These are phyloP conservation scores for Portunus trituberculatus DNA, from an alignment of 1,140 invertebrate genomes.

Conservation along the genomic window DNA sequence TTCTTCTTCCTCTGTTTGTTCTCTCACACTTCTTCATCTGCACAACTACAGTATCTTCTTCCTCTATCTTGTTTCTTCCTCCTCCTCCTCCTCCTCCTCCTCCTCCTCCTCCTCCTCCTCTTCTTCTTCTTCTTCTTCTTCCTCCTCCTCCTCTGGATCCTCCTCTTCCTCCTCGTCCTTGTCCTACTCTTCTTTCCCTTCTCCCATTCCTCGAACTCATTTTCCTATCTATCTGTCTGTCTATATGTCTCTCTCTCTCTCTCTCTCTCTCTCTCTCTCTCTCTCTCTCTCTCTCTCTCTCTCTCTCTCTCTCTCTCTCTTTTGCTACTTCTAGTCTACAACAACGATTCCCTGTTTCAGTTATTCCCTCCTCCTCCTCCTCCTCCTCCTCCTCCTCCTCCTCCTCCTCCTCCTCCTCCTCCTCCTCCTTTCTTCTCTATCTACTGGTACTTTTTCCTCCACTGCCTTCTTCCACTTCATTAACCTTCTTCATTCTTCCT, in stretches of 20 bases:
- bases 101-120: conserved; percentile 18
- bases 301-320: no score
- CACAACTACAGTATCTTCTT: neutral
- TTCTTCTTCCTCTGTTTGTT: neutral
- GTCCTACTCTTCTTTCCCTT: no score
- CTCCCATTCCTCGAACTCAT: no score
- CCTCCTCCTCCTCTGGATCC: no score
- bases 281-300: no score
- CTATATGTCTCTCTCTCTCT: no score
- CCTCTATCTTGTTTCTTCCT: neutral
- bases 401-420: neutral
- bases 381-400: neutral
- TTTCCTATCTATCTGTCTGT: no score
- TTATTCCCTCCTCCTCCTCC: neutral
- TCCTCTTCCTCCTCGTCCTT: no score
- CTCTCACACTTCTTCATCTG: neutral
- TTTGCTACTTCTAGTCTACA: no score
- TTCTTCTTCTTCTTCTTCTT: no score
- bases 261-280: no score
- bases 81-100: neutral
- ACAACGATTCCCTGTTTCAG: no score
- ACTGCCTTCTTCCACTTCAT: neutral
- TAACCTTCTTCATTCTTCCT: neutral
- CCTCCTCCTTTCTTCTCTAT: neutral
- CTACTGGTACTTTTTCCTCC: neutral